Percentiles rank a stretch among this genome's conserved stretches.
Evolutionary conservation across 2,113 vertebrate genomes (phyloP).

Genomic region (Oriolus oriolus): DNA sequence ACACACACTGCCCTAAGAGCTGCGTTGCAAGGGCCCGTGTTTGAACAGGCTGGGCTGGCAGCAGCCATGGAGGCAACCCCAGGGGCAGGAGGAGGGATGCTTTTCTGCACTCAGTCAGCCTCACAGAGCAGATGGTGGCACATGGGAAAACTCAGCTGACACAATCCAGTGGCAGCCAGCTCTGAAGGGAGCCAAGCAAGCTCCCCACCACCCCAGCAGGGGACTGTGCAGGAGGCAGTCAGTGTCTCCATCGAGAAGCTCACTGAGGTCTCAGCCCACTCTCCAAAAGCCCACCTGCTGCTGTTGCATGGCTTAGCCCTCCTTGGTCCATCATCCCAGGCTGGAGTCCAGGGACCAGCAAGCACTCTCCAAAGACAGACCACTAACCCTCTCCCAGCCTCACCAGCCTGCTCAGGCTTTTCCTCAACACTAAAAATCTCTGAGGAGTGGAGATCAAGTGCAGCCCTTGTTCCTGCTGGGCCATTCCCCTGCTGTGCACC

Average conservation of each 20-base stretch:
- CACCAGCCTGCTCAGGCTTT: neutral
- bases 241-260: neutral
- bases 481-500: rapidly evolving
- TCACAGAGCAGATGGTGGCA: neutral
- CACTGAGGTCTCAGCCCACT: neutral
- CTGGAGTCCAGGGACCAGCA: neutral
- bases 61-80: neutral
- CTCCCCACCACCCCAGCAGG: neutral
- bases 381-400: neutral
- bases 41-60: neutral
- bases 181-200: neutral
- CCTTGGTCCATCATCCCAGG: neutral
- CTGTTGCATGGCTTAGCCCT: neutral
- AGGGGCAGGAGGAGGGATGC: neutral
- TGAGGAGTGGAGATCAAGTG: neutral
- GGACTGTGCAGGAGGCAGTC: neutral
- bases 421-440: neutral
- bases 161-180: neutral
- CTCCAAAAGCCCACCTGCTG: neutral
- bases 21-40: neutral
- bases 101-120: neutral
- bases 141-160: neutral
- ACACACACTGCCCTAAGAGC: neutral
- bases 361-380: neutral
- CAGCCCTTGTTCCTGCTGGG: neutral